These are phyloP conservation scores for Herminia tarsipennalis DNA, from an alignment of 2,888 invertebrate genomes.

Conservation along the genomic window DNA sequence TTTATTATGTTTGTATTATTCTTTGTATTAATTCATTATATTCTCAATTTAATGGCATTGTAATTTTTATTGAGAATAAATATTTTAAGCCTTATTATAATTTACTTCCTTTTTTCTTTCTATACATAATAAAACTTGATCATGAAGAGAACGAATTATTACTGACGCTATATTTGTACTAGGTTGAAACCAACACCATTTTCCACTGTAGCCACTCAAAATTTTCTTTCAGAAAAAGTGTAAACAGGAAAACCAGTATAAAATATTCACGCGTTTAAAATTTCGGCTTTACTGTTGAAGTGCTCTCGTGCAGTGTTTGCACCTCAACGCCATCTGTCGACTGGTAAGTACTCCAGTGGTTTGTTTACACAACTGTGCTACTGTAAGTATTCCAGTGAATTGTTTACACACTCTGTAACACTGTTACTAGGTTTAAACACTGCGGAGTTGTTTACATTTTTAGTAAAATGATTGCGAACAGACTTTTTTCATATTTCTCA, in stretches of 20 bases:
- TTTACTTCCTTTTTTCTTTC: too few relatives aligned
- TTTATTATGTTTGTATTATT: too few relatives aligned
- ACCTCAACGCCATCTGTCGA: constrained; percentile 30
- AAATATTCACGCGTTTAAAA: constrained; percentile 31
- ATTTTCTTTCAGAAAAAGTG: not conserved
- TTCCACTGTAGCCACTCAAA: not conserved
- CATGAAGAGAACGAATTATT: too few relatives aligned
- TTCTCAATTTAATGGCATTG: too few relatives aligned
- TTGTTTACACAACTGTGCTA: constrained; percentile 9
- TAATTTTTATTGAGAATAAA: too few relatives aligned
- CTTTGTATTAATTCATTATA: too few relatives aligned
- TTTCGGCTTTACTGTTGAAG: constrained; percentile 20
- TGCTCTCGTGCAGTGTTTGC: constrained; percentile 25
- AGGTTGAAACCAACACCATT: too few relatives aligned
- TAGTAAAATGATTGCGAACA: too few relatives aligned
- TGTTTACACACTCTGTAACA: constrained; percentile 17
- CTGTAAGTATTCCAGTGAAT: constrained; percentile 12
- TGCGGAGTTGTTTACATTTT: constrained; percentile 7
- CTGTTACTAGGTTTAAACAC: constrained; percentile 7
- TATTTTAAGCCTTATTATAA: too few relatives aligned
- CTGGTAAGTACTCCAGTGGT: constrained; percentile 20
- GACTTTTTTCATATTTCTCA: too few relatives aligned
- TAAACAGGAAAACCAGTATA: constrained; percentile 7
- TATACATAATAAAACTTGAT: too few relatives aligned
- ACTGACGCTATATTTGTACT: too few relatives aligned